Conservation (phyloP, 2,113 vertebrate genomes). For the Semicossyphus pulcher region DNA sequence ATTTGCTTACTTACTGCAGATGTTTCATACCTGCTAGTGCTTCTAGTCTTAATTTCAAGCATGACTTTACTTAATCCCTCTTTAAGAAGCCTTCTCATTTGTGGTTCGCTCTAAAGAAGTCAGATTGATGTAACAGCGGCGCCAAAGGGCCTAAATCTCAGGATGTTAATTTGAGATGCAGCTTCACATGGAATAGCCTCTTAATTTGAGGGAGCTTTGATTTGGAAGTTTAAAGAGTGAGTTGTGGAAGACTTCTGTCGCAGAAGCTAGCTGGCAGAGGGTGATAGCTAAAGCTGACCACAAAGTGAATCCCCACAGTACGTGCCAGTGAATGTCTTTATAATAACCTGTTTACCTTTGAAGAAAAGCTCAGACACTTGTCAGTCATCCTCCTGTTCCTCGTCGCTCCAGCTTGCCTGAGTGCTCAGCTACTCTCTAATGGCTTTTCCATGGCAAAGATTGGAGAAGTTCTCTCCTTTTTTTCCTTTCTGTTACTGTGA, state of each 20-base stretch:
- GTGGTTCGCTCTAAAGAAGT: slow-evolving; percentile 54
- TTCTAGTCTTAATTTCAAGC: slow-evolving; percentile 51
- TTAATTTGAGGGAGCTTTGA: slow-evolving; percentile 66
- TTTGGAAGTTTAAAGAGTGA: slow-evolving; percentile 38
- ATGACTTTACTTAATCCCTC: slow-evolving; percentile 48
- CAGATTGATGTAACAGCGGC: slow-evolving; percentile 44
- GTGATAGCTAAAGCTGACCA: slow-evolving; percentile 27
- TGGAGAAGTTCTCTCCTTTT: slow-evolving; percentile 56
- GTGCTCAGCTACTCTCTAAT: slow-evolving; percentile 60
- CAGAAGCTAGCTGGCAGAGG: slow-evolving; percentile 31
- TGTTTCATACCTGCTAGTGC: not conserved
- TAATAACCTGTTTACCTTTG: slow-evolving; percentile 62
- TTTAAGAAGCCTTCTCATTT: slow-evolving; percentile 46
- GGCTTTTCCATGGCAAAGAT: slow-evolving; percentile 73
- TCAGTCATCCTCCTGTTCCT: slow-evolving; percentile 42
- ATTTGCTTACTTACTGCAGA: not conserved
- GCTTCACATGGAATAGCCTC: slow-evolving; percentile 56
- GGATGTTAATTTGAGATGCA: slow-evolving; percentile 61
- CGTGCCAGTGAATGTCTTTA: slow-evolving; percentile 10
- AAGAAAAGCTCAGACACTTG: slow-evolving; percentile 36
- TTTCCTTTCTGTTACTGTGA: slow-evolving; percentile 57
- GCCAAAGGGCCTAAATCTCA: slow-evolving; percentile 51
- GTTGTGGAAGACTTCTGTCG: slow-evolving; percentile 44
- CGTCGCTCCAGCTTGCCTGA: slow-evolving; percentile 37
- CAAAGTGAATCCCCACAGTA: slow-evolving; percentile 38